Percentiles rank a stretch among this genome's conserved stretches.
Evolutionary conservation across 2,113 vertebrate species (phyloP).

Genomic region (Protobothrops mucrosquamatus): DNA sequence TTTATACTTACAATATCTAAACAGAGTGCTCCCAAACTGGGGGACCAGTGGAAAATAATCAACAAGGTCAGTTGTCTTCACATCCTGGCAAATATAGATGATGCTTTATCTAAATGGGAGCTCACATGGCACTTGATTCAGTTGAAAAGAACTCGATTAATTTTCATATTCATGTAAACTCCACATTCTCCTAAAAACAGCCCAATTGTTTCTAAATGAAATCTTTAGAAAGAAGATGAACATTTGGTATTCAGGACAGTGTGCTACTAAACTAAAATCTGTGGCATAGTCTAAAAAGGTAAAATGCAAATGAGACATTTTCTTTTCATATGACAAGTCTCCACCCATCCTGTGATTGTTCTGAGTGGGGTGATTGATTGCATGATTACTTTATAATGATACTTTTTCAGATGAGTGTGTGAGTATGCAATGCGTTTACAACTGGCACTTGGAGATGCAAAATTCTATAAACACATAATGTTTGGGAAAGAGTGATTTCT

Average conservation of each 20-base stretch:
- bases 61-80: not conserved
- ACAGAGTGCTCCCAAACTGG: not conserved
- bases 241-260: conserved; percentile 10
- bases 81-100: not conserved
- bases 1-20: not conserved
- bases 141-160: not conserved
- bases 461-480: conserved; percentile 51
- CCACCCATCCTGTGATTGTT: conserved; percentile 42
- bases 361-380: conserved; percentile 45
- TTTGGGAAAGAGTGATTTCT: conserved; percentile 17
- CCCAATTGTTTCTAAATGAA: conserved; percentile 14
- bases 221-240: conserved; percentile 9
- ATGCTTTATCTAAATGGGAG: not conserved
- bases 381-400: conserved; percentile 52
- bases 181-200: not conserved
- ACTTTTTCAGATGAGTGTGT: conserved; percentile 30
- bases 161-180: not conserved
- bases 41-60: not conserved
- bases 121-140: not conserved
- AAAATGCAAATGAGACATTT: conserved; percentile 26
- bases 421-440: conserved; percentile 58
- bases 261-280: conserved; percentile 4
- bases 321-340: conserved; percentile 34
- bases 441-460: conserved; percentile 38
- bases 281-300: conserved; percentile 29